These are phyloP conservation scores for Hymenopus coronatus DNA, from an alignment of 2,888 invertebrate genomes.

Conservation along the genomic window DNA sequence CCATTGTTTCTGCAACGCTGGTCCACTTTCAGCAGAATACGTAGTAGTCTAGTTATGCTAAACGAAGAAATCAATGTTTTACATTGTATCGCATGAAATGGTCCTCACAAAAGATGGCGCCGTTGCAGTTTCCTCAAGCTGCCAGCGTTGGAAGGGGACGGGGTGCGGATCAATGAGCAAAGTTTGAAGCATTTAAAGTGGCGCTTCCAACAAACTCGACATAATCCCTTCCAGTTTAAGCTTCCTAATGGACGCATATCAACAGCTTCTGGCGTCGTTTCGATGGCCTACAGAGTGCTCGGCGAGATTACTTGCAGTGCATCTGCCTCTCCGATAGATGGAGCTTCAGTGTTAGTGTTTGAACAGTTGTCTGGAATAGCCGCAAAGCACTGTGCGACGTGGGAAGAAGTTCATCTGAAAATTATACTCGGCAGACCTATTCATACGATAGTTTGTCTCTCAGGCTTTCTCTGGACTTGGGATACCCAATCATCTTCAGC, in stretches of 20 bases:
- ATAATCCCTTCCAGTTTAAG: neutral
- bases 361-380: neutral
- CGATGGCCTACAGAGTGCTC: neutral
- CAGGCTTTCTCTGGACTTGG: too few species aligned
- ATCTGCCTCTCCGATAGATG: neutral
- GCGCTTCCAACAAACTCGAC: neutral
- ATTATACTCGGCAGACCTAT: neutral
- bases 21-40: neutral
- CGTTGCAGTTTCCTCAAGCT: neutral
- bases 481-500: too few species aligned
- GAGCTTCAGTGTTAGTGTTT: neutral
- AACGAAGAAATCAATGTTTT: neutral
- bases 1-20: neutral
- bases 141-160: neutral
- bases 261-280: neutral
- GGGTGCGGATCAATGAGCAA: neutral
- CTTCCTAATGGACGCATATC: neutral
- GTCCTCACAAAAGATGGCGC: neutral
- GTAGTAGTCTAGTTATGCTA: neutral
- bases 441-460: neutral
- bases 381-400: neutral
- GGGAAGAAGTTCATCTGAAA: neutral
- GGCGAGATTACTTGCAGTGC: neutral
- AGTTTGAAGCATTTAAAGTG: neutral
- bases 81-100: neutral